A percentile compares a stretch with the other conserved stretches of the same genome.
Conservation (phyloP, 2,113 vertebrate species). For the Oxygymnocypris stewartii region DNA sequence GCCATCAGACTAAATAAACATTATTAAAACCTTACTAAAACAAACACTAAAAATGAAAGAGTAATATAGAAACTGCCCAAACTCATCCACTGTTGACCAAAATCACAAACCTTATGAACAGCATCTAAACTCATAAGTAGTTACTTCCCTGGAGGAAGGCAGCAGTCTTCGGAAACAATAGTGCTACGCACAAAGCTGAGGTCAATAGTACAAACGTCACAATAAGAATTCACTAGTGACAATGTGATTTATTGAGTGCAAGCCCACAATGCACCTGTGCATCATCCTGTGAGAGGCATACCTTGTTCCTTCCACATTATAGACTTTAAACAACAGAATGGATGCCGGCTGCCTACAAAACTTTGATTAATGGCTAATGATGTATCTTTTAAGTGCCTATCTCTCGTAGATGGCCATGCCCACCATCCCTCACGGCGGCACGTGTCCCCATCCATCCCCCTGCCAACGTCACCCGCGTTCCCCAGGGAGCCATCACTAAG, state of each 20-base stretch:
- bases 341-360: background rate
- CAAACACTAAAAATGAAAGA: no score
- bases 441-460: constrained; percentile 20
- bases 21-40: no score
- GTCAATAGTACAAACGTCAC: constrained; percentile 23
- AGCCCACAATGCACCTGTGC: background rate
- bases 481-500: constrained; percentile 45
- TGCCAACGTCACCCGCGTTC: background rate
- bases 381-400: background rate
- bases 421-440: background rate
- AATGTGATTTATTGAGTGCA: background rate
- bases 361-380: background rate
- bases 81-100: background rate
- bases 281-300: background rate
- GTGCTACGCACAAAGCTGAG: constrained; percentile 8
- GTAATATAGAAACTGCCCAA: no score
- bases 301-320: background rate
- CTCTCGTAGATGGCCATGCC: background rate
- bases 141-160: background rate
- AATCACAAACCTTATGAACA: background rate
- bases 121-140: background rate
- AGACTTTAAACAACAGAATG: background rate
- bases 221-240: background rate
- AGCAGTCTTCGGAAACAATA: background rate
- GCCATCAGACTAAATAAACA: no score